Evolutionary conservation across 2,113 vertebrate genomes (phyloP).

Genomic region (Ceyx cyanopectus): DNA sequence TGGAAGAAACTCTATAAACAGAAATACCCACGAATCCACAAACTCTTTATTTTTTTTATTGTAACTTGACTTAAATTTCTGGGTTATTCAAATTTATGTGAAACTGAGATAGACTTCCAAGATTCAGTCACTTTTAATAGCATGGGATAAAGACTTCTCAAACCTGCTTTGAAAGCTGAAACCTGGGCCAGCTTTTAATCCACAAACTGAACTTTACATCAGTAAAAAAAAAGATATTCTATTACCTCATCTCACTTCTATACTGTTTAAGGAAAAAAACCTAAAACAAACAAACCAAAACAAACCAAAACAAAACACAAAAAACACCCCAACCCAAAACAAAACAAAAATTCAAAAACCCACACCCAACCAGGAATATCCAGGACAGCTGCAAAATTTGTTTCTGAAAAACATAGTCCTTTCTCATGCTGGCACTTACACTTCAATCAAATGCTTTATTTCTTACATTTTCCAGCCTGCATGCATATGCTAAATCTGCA

Average conservation of each 20-base stretch:
- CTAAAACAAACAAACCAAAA: background rate
- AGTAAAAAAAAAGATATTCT: background rate
- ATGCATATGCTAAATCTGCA: background rate
- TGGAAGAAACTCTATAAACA: constrained; percentile 18
- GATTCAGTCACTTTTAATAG: constrained; percentile 66
- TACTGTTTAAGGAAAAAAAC: too few relatives aligned
- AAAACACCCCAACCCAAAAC: background rate
- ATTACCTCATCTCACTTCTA: background rate
- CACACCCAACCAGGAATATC: background rate
- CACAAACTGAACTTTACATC: background rate
- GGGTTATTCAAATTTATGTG: constrained; percentile 54
- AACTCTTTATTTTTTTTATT: background rate
- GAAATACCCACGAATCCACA: background rate
- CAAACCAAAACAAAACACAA: background rate
- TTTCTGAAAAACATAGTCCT: background rate
- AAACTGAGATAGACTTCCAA: constrained; percentile 50
- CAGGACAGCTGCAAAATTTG: background rate
- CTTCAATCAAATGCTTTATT: background rate
- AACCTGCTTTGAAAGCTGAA: constrained; percentile 55
- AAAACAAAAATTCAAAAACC: too few relatives aligned
- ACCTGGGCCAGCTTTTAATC: constrained; percentile 33
- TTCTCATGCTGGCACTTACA: background rate
- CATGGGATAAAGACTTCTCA: constrained; percentile 46
- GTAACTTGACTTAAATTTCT: constrained; percentile 18
- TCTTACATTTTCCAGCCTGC: background rate